Conservation (phyloP, 2,888 invertebrate species). For the Spilosoma lubricipeda region DNA sequence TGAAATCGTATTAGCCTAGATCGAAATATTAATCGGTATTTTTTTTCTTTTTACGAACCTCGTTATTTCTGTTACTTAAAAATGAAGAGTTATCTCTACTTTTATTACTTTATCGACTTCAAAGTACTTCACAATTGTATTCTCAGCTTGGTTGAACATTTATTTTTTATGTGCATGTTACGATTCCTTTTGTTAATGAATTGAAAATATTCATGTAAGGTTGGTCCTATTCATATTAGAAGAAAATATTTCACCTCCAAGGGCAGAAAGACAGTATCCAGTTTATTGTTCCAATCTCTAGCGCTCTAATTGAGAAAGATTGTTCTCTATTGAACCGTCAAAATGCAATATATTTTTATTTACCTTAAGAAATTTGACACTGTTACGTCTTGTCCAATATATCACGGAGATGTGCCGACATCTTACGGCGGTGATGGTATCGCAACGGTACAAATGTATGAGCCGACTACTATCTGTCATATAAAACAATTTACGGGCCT, state of each 20-base stretch:
- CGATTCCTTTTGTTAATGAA: neutral
- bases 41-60: neutral
- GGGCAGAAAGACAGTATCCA: neutral
- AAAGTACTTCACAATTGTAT: too few relatives aligned
- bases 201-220: neutral
- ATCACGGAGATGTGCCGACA: slow-evolving; percentile 30
- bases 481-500: slow-evolving; percentile 75
- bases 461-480: slow-evolving; percentile 65
- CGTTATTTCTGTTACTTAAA: neutral
- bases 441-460: slow-evolving; percentile 61
- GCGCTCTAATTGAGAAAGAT: neutral
- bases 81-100: neutral
- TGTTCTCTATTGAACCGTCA: slow-evolving; percentile 2
- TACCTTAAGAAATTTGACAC: slow-evolving; percentile 20
- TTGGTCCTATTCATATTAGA: neutral
- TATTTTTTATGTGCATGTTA: too few relatives aligned
- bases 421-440: slow-evolving; percentile 64
- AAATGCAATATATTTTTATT: slow-evolving; percentile 1
- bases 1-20: slow-evolving; percentile 29
- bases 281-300: neutral
- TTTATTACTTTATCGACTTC: too few relatives aligned
- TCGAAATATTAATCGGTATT: slow-evolving; percentile 21
- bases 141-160: too few relatives aligned
- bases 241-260: neutral
- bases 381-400: slow-evolving; percentile 27